Percentiles rank a stretch among this genome's conserved stretches.
Evolutionary conservation across 2,113 vertebrate species (phyloP).

Genomic region (Periophthalmus modestus): DNA sequence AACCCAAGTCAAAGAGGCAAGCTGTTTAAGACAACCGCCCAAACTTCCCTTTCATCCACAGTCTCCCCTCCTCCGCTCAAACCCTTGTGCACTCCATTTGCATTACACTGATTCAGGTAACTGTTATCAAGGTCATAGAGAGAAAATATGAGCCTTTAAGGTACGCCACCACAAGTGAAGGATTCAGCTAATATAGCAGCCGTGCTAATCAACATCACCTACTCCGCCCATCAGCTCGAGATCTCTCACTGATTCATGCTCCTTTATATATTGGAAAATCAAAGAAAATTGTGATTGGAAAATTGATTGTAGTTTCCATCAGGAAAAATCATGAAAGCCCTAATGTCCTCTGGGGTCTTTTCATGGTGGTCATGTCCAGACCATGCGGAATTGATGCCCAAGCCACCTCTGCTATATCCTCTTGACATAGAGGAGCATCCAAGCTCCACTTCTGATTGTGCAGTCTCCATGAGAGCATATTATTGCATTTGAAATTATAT

Average conservation of each 20-base stretch:
- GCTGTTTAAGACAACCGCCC: background rate
- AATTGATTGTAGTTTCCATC: no score
- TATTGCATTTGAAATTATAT: no score
- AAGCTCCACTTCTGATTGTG: background rate
- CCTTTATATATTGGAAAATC: background rate
- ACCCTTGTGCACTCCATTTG: no score
- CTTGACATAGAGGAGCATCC: background rate
- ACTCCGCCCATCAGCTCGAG: background rate
- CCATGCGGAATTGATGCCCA: background rate
- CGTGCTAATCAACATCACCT: background rate
- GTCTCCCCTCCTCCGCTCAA: background rate
- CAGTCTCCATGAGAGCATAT: no score
- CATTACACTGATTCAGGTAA: background rate
- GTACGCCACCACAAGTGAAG: no score
- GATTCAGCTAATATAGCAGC: no score
- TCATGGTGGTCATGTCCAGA: background rate
- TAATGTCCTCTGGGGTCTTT: no score
- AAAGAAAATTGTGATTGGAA: background rate
- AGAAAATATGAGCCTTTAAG: background rate
- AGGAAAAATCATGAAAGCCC: no score
- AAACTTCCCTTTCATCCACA: background rate
- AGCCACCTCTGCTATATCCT: background rate
- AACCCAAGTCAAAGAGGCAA: no score
- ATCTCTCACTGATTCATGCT: background rate
- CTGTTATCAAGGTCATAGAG: background rate